These are phyloP conservation scores for Sceloporus tristichus DNA, from an alignment of 2,113 vertebrate genomes.

Conservation along the genomic window DNA sequence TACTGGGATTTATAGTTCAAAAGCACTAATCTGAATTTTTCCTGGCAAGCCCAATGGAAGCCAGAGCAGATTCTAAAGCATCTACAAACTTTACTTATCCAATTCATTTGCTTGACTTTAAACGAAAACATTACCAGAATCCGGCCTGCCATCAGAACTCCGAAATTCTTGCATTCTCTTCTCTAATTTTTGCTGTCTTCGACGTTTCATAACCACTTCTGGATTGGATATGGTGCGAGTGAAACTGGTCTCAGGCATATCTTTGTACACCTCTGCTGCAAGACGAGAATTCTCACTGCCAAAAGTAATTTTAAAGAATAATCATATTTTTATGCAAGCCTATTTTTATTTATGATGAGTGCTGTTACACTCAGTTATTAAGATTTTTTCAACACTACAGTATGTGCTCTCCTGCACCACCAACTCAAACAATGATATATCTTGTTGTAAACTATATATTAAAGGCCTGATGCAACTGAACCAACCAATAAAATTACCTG, in stretches of 20 bases:
- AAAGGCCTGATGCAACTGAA: not conserved
- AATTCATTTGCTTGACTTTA: not conserved
- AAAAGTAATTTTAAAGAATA: conserved; percentile 38
- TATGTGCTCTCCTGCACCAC: not conserved
- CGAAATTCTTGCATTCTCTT: conserved; percentile 98
- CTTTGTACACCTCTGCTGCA: conserved; percentile 97
- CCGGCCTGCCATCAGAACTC: conserved; percentile 93
- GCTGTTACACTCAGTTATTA: not conserved
- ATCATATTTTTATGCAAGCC: not conserved
- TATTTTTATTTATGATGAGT: not conserved
- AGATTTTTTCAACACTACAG: not conserved
- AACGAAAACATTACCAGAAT: conserved; percentile 84
- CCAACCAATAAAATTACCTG: not conserved
- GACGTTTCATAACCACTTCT: conserved; percentile 97
- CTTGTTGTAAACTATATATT: not conserved
- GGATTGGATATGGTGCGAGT: conserved; percentile 98
- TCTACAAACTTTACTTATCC: not conserved
- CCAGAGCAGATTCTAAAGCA: not conserved
- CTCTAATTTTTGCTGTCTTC: conserved; percentile 95
- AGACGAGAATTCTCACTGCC: conserved; percentile 92
- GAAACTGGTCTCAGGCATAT: conserved; percentile 99
- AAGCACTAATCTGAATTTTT: not conserved
- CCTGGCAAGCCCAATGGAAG: not conserved
- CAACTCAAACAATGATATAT: not conserved
- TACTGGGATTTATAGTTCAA: not conserved